Conservation (phyloP, 2,797 vertebrate genomes). For the Silurus aristotelis region DNA sequence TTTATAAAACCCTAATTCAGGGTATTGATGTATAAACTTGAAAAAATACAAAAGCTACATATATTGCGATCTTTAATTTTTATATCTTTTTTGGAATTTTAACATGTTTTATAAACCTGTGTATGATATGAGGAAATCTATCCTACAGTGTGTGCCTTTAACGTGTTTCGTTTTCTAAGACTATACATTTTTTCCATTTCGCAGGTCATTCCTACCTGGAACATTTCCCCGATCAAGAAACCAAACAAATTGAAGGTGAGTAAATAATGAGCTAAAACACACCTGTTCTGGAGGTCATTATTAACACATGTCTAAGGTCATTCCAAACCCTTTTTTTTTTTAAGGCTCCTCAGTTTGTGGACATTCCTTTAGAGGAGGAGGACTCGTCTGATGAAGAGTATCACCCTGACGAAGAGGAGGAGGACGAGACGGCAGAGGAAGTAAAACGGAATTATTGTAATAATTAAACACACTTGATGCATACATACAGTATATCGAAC, state of each 20-base stretch:
- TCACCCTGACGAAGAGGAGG: slow-evolving; percentile 84
- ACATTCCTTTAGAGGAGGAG: slow-evolving; percentile 84
- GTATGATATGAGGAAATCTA: not conserved
- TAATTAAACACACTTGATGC: no score
- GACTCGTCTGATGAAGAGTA: slow-evolving; percentile 87
- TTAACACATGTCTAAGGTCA: not conserved
- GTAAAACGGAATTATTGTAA: slow-evolving; percentile 57
- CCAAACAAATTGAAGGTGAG: slow-evolving; percentile 77
- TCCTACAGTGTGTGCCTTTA: not conserved
- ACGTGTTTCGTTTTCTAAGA: not conserved
- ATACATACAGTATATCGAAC: not conserved
- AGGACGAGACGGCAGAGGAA: slow-evolving; percentile 84
- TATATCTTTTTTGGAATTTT: no score
- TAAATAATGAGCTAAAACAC: no score
- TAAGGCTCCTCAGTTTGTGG: slow-evolving; percentile 88
- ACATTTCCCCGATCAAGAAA: slow-evolving; percentile 96
- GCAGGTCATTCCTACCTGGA: slow-evolving; percentile 94
- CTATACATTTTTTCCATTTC: not conserved
- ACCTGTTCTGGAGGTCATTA: no score
- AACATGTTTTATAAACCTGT: not conserved
- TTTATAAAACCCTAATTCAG: no score
- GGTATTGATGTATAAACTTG: no score
- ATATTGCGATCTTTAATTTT: no score
- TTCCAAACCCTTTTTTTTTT: not conserved
- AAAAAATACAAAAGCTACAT: no score